phyloP scores from a whole-genome alignment of 2,888 invertebrate species.

The Leptothorax acervorum region DNA sequence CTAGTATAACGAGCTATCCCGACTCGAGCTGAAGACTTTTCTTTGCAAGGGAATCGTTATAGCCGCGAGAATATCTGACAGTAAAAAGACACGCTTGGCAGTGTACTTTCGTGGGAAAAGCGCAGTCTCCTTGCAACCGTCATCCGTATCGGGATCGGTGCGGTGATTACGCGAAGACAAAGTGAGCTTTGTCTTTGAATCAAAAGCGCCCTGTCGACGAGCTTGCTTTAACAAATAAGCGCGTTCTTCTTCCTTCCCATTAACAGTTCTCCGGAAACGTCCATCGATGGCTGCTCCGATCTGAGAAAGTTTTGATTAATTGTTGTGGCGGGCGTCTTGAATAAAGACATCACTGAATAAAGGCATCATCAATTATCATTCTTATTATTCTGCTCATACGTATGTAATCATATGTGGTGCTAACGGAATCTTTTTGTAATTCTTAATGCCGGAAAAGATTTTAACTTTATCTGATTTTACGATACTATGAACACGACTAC shows the following conservation, averaged over 20 bases:
- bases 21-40: slow-evolving; percentile 39
- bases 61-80: slow-evolving; percentile 43
- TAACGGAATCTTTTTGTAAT: slow-evolving; percentile 3
- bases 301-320: slow-evolving; percentile 45
- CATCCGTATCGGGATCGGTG: slow-evolving; percentile 42
- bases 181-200: slow-evolving; percentile 54
- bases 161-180: slow-evolving; percentile 61
- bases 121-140: slow-evolving; percentile 54
- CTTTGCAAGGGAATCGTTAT: slow-evolving; percentile 40
- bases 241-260: neutral
- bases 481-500: neutral
- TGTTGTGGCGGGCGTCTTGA: neutral
- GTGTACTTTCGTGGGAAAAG: slow-evolving; percentile 65
- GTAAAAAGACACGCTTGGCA: slow-evolving; percentile 62
- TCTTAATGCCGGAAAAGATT: neutral
- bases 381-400: neutral
- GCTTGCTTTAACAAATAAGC: slow-evolving; percentile 52
- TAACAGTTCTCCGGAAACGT: slow-evolving; percentile 44
- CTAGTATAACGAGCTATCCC: slow-evolving; percentile 38
- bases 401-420: neutral
- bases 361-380: neutral
- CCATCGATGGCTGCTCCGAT: slow-evolving; percentile 8
- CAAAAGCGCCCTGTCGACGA: slow-evolving; percentile 42
- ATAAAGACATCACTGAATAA: slow-evolving; percentile 6
- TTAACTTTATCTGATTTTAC: neutral